Evolutionary conservation across 2,113 vertebrate genomes (phyloP), one percentile per base, ranked within the genome.

Genomic region (Chinchilla lanigera): DNA sequence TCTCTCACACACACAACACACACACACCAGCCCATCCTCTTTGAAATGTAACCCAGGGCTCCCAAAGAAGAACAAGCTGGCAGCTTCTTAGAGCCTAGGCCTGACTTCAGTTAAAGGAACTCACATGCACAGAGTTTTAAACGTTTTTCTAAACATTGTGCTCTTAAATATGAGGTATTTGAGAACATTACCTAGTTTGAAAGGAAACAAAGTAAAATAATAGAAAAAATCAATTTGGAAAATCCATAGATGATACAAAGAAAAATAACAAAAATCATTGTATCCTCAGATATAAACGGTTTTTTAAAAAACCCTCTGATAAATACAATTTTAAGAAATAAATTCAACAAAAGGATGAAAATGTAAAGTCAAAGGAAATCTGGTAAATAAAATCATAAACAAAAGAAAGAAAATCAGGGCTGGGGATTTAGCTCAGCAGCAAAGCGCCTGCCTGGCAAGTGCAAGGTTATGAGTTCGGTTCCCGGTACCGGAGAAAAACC

Each of bases 161-260:
- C 10, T 85, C 20, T 85, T 87, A 84, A 83, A 88, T 67, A 80
- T 30, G 67, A 93, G 10, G 5, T 1, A 35, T 47, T 61, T 67
- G 19, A 96, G 30, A 11, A 89, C 52, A 56, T 60, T 22, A 41
- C 77, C 44, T 73, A 54, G 52, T 63, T 20, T 52, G 12, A 87
- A 96, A 86, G 4, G 38, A 44, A 95, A 22, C 41, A 91, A 85
- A 93, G 3, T 35, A 89, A 97, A 86, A 67, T 13, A 63, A 88
- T 7, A 41, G 52, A 30, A 60, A 50, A 67, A 73, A 85, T 69
- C 44, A 86, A 81, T 7, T 77, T 80, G 28, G 22, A 84, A 30
- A 5, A 44, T 67, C 24, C 7, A 78, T 11, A 80, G 7, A 17
- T 69, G 17, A 95, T 73, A 75, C 0, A 84, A 11, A 60, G 1